A percentile compares a stretch with the other conserved stretches of the same genome.
Evolutionary conservation across 2,888 invertebrate species (phyloP).

Genomic region (Acronicta aceris): DNA sequence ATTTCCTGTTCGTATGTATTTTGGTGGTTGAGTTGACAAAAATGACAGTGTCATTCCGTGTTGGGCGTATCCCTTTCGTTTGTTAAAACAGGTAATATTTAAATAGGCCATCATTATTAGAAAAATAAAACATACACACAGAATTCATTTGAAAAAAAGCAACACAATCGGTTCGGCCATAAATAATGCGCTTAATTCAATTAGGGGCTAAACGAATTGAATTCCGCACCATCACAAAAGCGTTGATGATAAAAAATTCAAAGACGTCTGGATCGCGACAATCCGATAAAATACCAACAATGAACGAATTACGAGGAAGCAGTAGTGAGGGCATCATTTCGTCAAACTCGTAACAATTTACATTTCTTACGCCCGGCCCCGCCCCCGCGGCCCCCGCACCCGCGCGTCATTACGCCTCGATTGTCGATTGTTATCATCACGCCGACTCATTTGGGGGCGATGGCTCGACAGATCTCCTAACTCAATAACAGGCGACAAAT

Average conservation of each 20-base stretch:
- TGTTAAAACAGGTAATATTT: neutral
- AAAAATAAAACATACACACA: neutral
- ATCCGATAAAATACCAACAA: constrained; percentile 48
- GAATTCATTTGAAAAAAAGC: neutral
- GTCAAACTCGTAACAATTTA: constrained; percentile 53
- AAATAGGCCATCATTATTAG: neutral
- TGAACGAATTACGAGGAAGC: constrained; percentile 36
- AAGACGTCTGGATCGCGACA: constrained; percentile 30
- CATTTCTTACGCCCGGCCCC: constrained; percentile 29
- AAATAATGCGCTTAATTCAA: constrained; percentile 22
- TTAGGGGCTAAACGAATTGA: constrained; percentile 25
- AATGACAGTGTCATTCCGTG: constrained; percentile 10
- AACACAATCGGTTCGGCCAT: neutral
- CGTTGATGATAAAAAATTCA: constrained; percentile 31
- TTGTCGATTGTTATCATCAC: constrained; percentile 65
- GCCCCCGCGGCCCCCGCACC: neutral
- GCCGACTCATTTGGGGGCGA: constrained; percentile 56
- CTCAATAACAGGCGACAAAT: constrained; percentile 69
- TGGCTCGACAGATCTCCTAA: constrained; percentile 54
- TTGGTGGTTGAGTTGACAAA: constrained; percentile 1
- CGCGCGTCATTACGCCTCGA: constrained; percentile 55
- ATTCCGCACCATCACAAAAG: constrained; percentile 33
- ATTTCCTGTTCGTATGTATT: constrained; percentile 41
- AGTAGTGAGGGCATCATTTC: constrained; percentile 45
- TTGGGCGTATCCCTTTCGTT: constrained; percentile 3